Percentiles rank a stretch among this genome's conserved stretches.
Conservation (phyloP, 2,888 invertebrate species). For the Panopea generosa region DNA sequence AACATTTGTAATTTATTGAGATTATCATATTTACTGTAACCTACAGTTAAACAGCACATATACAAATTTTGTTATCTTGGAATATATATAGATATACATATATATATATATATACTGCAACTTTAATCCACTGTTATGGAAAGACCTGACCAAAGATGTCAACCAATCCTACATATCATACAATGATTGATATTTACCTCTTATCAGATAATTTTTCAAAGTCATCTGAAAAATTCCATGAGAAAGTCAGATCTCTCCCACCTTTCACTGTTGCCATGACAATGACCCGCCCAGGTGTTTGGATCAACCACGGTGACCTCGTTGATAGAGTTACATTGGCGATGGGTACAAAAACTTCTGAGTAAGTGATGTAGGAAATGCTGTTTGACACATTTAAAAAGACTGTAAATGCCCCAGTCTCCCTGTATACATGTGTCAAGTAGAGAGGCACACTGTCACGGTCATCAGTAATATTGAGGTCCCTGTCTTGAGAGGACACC, state of each 20-base stretch:
- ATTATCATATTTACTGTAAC: too few relatives aligned
- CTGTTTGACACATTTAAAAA: constrained; percentile 73
- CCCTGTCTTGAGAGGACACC: constrained; percentile 37
- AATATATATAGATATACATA: too few relatives aligned
- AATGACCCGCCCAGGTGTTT: constrained; percentile 58
- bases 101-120: too few relatives aligned
- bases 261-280: constrained; percentile 73
- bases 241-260: constrained; percentile 75
- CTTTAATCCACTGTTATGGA: too few relatives aligned
- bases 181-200: too few relatives aligned
- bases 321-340: constrained; percentile 64
- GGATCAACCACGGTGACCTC: constrained; percentile 59
- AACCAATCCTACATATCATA: too few relatives aligned
- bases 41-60: too few relatives aligned
- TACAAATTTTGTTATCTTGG: too few relatives aligned
- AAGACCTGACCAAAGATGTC: too few relatives aligned
- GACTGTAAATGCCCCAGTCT: constrained; percentile 71
- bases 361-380: constrained; percentile 58
- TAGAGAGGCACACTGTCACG: constrained; percentile 8
- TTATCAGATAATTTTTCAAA: constrained; percentile 37
- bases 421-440: constrained; percentile 60
- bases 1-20: too few relatives aligned
- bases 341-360: constrained; percentile 68
- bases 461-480: not conserved
- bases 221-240: constrained; percentile 75